Conservation (phyloP, 2,113 vertebrate genomes). For the Erythrocercus mccallii region DNA sequence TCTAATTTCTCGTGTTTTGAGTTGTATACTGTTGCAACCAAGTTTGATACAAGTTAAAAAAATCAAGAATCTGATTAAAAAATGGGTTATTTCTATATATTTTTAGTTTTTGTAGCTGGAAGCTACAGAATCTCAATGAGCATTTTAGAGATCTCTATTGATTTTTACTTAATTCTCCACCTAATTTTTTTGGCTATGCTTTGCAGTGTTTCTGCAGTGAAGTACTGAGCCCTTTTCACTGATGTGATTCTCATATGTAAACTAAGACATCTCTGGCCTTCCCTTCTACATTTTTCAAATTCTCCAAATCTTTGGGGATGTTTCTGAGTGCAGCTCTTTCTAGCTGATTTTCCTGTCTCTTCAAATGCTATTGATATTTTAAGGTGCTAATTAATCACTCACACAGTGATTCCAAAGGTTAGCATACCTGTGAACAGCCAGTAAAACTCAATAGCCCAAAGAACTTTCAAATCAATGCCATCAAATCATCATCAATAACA, state of each 20-base stretch:
- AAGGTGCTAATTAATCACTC: conserved; percentile 69
- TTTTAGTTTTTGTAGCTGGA: background rate
- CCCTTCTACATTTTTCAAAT: background rate
- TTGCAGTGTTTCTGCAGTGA: background rate
- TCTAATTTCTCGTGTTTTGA: background rate
- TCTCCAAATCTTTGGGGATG: background rate
- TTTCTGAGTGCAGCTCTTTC: background rate
- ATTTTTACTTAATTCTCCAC: background rate
- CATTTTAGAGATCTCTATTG: background rate
- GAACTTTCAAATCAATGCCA: conserved; percentile 67
- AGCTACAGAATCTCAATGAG: background rate
- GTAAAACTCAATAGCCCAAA: conserved; percentile 76
- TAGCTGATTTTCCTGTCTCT: conserved; percentile 3
- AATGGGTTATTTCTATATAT: background rate
- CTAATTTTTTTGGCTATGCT: background rate
- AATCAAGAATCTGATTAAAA: background rate
- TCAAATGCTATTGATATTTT: conserved; percentile 68
- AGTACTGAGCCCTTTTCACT: background rate
- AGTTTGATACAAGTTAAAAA: background rate
- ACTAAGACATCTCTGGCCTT: background rate
- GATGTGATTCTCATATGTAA: background rate
- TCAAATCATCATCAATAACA: conserved; percentile 62
- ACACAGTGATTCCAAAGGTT: conserved; percentile 68
- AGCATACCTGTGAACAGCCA: conserved; percentile 72
- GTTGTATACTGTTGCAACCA: background rate